phyloP scores from a whole-genome alignment of 2,797 vertebrate genomes.

The Pogoniulus pusillus region DNA sequence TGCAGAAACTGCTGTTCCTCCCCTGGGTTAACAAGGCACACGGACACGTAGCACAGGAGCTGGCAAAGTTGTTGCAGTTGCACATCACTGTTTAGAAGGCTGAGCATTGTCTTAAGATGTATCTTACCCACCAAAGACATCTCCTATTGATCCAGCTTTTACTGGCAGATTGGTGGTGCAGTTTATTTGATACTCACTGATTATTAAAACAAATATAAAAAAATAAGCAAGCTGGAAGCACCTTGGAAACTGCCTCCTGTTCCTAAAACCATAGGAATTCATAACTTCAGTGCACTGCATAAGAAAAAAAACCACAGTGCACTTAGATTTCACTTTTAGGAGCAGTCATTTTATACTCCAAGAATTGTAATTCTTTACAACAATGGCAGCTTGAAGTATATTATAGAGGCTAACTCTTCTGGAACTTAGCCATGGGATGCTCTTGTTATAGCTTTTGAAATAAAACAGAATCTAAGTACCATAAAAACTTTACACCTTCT shows the following conservation, averaged over 20 bases:
- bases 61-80: neutral
- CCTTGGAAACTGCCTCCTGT: neutral
- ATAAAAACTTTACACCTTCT: slow-evolving; percentile 12
- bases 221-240: neutral
- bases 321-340: neutral
- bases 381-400: neutral
- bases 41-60: rapidly evolving
- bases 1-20: neutral
- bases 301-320: neutral
- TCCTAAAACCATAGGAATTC: neutral
- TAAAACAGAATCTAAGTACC: neutral
- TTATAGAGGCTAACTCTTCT: neutral
- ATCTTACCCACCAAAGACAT: neutral
- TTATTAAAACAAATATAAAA: neutral
- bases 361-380: neutral
- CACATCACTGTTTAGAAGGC: neutral
- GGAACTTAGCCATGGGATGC: neutral
- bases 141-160: neutral
- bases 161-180: neutral
- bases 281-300: neutral
- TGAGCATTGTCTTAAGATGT: neutral
- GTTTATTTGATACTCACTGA: neutral
- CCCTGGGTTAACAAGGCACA: neutral
- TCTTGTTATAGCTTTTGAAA: slow-evolving; percentile 13
- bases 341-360: neutral